Evolutionary conservation across 2,888 invertebrate species (phyloP), one percentile per base, ranked within the genome.

Genomic region (Lydus trimaculatus): DNA sequence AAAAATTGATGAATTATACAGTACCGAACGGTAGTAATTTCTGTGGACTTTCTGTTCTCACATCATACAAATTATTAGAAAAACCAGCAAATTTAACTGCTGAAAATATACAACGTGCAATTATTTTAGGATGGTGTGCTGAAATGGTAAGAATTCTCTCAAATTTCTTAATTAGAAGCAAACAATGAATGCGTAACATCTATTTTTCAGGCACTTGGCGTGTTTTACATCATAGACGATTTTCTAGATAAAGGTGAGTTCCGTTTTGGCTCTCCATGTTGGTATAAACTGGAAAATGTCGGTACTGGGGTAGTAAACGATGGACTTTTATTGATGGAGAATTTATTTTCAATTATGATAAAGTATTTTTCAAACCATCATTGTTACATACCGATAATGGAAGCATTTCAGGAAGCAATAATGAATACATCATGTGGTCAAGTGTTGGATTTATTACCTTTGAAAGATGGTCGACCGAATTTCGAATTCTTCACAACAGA

Each of bases 61-160:
- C 92, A 43, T 90, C 94, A 0, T 95, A 93, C 83, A 93, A 91
- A 81, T 89, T 91, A 85, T 82, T 95, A 70, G 91, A 90, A 76
- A 87, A 89, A 66, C 87, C 88, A 0, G 87, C 90, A n/a, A 87
- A 91, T 68, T 85, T 92, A 4, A 93, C 93, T 0, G 90, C 92
- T 0, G 94, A 95, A 75, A 94, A 94, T 78, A 85, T 96, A 48
- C 90, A 91, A 76, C 84, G 92, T 69, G 94, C 95, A 0, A 92
- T 94, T 75, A 91, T 96, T 77, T 88, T 98, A 84, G 98, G 97
- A 72, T 98, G 98, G 97, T 96, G 97, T 83, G 90, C 94, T 6
- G 98, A 98, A 90, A 90, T 97, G 92, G 97, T 98, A 25, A 36
- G 13, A 13, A 25, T n/a, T n/a, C n/a, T 56, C 3, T 43, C 17